Evolutionary conservation across 1,140 invertebrate species (phyloP), one percentile per base, ranked within the genome.

Genomic region (Brachionus calyciflorus): DNA sequence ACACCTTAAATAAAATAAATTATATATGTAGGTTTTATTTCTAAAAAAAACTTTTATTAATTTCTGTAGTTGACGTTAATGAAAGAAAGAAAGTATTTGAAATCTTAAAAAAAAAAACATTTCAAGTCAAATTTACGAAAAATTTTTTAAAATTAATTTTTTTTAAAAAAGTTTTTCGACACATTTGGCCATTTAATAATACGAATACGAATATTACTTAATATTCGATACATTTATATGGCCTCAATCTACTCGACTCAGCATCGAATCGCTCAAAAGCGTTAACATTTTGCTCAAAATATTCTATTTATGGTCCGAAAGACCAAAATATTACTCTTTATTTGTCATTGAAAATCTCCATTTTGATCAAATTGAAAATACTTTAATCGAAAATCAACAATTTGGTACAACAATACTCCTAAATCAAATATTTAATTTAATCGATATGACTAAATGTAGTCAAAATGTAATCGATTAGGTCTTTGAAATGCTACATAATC

Each of bases 201-300:
- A 84, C 3, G 80, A 82, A 24, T 81, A 86, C 5, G 91, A 95
- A 82, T 84, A 94, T 2, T 88, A 91, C 80, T 89, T 90, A 0
- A 79, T 94, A 10, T 93, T 91, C 81, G 84, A 90, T 51, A 88
- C 90, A 0, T 89, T 90, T 53, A 87, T 97, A 17, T 94, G 91
- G 89, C 92, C 92, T 0, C 88, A 90, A 81, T 82, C 94, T 55
- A 84, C 88, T 77, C 28, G 51, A 60, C 24, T 44, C n/a, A 2
- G 26, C 17, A 41, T n/a, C 10, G 46, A 33, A 40, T 37, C 53
- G 14, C 33, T 68, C n/a, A 19, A 69, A 12, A 70, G 30, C 1
- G 68, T 70, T 7, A 70, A 48, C 68, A 70, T 46, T 46, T 76
- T 78, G 46, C 77, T 69, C 2, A 70, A 70, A 41, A 51, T 78